These are phyloP conservation scores for Gonioctena quinquepunctata DNA, from an alignment of 1,140 invertebrate genomes.

Conservation along the genomic window DNA sequence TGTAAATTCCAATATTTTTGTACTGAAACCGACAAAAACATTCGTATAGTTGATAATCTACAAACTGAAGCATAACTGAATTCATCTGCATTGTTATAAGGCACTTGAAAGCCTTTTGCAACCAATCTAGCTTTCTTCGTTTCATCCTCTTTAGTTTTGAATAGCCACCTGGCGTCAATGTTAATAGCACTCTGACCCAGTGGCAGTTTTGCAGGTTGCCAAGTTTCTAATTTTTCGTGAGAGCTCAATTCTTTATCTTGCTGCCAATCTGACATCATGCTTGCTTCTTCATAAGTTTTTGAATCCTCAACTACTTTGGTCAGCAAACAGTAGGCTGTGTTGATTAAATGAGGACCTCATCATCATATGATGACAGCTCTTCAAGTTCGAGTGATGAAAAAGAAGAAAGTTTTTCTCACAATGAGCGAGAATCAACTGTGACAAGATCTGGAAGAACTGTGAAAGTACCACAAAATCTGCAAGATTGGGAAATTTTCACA, in stretches of 20 bases:
- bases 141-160: slow-evolving; percentile 38
- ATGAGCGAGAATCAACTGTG: no score
- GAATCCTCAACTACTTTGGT: neutral
- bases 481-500: no score
- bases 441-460: no score
- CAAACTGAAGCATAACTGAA: slow-evolving; percentile 15
- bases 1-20: slow-evolving; percentile 7
- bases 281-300: slow-evolving; percentile 3
- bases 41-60: slow-evolving; percentile 15
- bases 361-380: slow-evolving; percentile 16
- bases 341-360: slow-evolving; percentile 19
- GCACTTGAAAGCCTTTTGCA: slow-evolving; percentile 36
- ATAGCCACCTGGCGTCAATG: slow-evolving; percentile 36
- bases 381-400: no score
- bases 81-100: neutral
- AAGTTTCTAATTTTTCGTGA: slow-evolving; percentile 23
- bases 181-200: slow-evolving; percentile 18
- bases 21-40: neutral
- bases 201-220: slow-evolving; percentile 3
- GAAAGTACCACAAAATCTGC: no score
- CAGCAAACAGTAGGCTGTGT: slow-evolving; percentile 18
- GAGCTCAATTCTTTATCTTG: slow-evolving; percentile 5
- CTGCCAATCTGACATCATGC: neutral
- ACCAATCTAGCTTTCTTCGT: slow-evolving; percentile 40
- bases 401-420: no score